Percentiles rank a stretch among this genome's conserved stretches.
Evolutionary conservation across 2,888 invertebrate species (phyloP).

Genomic region (Tenthredo notha): DNA sequence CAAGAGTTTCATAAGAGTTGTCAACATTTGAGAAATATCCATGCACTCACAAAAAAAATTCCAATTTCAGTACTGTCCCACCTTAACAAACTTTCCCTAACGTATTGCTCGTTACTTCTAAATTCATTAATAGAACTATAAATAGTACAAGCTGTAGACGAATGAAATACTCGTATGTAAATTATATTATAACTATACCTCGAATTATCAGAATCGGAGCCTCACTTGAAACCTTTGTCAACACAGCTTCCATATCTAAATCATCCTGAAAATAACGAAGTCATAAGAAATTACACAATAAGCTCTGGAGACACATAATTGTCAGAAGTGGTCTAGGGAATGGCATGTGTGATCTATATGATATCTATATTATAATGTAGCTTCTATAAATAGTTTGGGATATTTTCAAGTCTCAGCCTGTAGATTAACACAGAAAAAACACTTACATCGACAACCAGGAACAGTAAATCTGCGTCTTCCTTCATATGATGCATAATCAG

Average conservation of each 20-base stretch:
- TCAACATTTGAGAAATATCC: too few species aligned
- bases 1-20: too few species aligned
- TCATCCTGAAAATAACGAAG: background rate
- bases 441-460: conserved; percentile 21
- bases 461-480: background rate
- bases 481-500: background rate
- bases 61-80: too few species aligned
- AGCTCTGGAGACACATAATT: background rate
- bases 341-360: background rate
- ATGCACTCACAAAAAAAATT: too few species aligned
- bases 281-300: background rate
- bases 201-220: background rate
- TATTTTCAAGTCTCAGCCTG: background rate
- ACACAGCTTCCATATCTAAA: background rate
- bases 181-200: background rate
- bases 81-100: background rate
- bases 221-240: background rate
- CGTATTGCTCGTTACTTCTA: background rate
- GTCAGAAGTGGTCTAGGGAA: background rate
- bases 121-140: background rate
- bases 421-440: background rate
- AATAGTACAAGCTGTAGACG: background rate
- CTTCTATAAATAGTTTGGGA: background rate
- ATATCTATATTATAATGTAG: background rate
- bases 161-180: background rate